A percentile compares a stretch with the other conserved stretches of the same genome.
phyloP scores from a whole-genome alignment of 1,140 invertebrate species.

The Sminthurinus signatus region DNA sequence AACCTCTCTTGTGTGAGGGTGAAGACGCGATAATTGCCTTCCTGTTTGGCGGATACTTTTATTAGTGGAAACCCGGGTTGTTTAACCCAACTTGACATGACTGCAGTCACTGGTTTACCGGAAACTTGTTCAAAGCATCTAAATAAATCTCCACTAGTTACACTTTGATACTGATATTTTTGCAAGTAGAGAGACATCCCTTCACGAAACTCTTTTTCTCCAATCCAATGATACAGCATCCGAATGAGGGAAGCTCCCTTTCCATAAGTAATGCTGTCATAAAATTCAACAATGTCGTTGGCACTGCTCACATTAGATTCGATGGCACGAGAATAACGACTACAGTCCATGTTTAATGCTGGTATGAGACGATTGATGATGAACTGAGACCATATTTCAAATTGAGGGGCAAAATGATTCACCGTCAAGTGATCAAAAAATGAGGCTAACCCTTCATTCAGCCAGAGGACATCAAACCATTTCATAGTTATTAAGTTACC shows the following conservation, averaged over 20 bases:
- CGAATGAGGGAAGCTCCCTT: slow-evolving; percentile 64
- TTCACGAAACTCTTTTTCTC: slow-evolving; percentile 54
- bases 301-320: slow-evolving; percentile 50
- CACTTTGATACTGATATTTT: slow-evolving; percentile 47
- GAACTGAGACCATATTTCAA: slow-evolving; percentile 50
- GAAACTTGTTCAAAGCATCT: slow-evolving; percentile 19
- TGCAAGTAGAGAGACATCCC: slow-evolving; percentile 56
- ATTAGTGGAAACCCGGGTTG: slow-evolving; percentile 55
- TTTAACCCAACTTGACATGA: slow-evolving; percentile 54
- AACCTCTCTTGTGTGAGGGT: neutral
- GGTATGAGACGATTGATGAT: slow-evolving; percentile 47
- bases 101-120: slow-evolving; percentile 33
- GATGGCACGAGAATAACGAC: slow-evolving; percentile 54
- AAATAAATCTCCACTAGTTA: slow-evolving; percentile 50
- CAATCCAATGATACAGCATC: slow-evolving; percentile 65
- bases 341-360: slow-evolving; percentile 51
- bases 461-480: slow-evolving; percentile 51
- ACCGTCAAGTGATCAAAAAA: slow-evolving; percentile 45
- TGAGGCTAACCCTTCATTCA: slow-evolving; percentile 50
- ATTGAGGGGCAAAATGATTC: slow-evolving; percentile 46
- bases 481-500: slow-evolving; percentile 60
- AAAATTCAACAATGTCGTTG: slow-evolving; percentile 53
- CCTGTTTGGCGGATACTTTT: slow-evolving; percentile 7
- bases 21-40: slow-evolving; percentile 10
- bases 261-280: slow-evolving; percentile 50